Conservation (phyloP, 1,140 invertebrate genomes). For the Samia ricini region DNA sequence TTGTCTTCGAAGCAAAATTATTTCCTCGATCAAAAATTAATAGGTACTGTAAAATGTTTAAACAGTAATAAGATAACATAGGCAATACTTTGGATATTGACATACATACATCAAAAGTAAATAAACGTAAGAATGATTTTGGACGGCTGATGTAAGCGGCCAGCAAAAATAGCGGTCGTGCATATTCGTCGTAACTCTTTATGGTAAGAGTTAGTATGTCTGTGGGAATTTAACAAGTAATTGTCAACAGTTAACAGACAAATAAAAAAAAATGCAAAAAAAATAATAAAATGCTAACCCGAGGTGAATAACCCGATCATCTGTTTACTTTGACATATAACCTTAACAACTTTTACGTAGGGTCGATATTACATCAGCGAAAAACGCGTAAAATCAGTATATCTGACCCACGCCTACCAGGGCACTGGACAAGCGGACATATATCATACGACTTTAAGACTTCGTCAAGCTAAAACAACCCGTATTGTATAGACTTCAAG, state of each 20-base stretch:
- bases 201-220: constrained; percentile 12
- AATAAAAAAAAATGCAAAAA: constrained; percentile 35
- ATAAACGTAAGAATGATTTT: not conserved
- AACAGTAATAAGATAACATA: not conserved
- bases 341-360: not conserved
- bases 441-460: constrained; percentile 49
- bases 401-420: constrained; percentile 68
- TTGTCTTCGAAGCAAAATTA: no score
- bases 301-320: constrained; percentile 47
- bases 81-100: not conserved
- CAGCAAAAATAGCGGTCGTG: not conserved
- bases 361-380: not conserved
- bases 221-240: constrained; percentile 40
- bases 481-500: constrained; percentile 17
- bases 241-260: constrained; percentile 37
- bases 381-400: constrained; percentile 14
- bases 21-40: no score
- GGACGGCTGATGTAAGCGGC: not conserved
- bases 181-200: not conserved
- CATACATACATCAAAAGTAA: not conserved
- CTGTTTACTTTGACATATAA: not conserved
- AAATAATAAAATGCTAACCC: constrained; percentile 32
- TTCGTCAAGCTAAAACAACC: constrained; percentile 25
- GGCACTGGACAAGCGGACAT: constrained; percentile 60
- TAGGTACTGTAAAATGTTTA: no score